phyloP scores from a whole-genome alignment of 2,113 vertebrate genomes.

The Callospermophilus lateralis region DNA sequence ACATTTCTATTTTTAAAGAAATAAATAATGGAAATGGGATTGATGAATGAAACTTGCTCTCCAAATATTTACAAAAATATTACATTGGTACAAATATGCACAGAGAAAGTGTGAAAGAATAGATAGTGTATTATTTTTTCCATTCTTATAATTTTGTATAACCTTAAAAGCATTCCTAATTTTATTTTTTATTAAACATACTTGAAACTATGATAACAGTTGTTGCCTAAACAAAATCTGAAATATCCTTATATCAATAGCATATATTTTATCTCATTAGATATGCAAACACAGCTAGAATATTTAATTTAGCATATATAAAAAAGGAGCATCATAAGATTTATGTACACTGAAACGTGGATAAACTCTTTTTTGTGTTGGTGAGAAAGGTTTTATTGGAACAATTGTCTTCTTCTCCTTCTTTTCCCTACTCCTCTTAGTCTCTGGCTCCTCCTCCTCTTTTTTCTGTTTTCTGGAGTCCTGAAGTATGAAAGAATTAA shows the following conservation, averaged over 20 bases:
- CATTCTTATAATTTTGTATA: not conserved
- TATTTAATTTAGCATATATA: not conserved
- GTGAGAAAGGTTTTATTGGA: not conserved
- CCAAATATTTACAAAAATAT: not conserved
- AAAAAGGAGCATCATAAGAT: not conserved
- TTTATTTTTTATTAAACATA: not conserved
- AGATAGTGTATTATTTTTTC: not conserved
- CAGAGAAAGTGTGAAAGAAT: too few species aligned
- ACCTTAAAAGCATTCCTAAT: not conserved
- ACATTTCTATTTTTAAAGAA: not conserved
- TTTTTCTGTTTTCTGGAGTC: not conserved
- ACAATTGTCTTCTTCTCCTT: not conserved
- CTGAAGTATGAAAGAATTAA: not conserved
- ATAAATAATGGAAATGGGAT: not conserved
- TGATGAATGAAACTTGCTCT: not conserved
- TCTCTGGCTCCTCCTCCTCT: not conserved
- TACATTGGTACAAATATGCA: not conserved
- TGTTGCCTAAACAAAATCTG: not conserved
- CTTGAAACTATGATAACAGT: not conserved
- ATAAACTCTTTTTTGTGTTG: not conserved
- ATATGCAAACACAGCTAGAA: not conserved
- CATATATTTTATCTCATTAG: not conserved
- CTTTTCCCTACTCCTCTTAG: accelerated
- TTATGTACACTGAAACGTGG: not conserved
- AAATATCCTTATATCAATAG: not conserved